These are phyloP conservation scores for Sinopyrophorus schimmeli DNA, from an alignment of 2,888 invertebrate species.

Conservation along the genomic window DNA sequence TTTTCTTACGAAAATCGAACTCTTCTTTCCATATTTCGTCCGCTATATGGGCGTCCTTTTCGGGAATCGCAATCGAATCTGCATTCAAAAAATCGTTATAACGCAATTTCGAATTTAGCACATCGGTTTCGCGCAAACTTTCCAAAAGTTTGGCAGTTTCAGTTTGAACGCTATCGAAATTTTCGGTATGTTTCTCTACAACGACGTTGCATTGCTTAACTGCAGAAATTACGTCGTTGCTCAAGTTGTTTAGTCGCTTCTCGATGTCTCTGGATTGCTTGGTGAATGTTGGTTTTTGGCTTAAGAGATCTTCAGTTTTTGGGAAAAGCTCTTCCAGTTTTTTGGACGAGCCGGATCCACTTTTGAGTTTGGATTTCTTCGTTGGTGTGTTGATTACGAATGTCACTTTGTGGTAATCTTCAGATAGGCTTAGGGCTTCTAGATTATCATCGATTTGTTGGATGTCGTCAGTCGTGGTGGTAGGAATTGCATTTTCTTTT, in stretches of 20 bases:
- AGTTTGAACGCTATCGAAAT: conserved; percentile 55
- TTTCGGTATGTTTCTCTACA: conserved; percentile 59
- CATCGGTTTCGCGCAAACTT: conserved; percentile 59
- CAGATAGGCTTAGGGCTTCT: too few species aligned
- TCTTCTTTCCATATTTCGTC: conserved; percentile 49
- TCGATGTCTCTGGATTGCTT: too few species aligned
- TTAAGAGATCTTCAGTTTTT: background rate
- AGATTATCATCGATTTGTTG: too few species aligned
- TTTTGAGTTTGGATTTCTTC: conserved; percentile 8
- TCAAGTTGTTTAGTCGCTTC: conserved; percentile 44
- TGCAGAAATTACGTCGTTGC: conserved; percentile 42
- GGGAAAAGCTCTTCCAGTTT: conserved; percentile 19
- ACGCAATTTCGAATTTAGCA: conserved; percentile 57
- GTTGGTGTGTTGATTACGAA: too few species aligned
- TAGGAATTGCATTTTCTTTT: too few species aligned
- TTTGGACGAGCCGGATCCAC: conserved; percentile 38
- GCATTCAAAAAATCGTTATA: conserved; percentile 23
- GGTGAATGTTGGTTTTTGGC: too few species aligned
- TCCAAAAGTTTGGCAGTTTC: conserved; percentile 59
- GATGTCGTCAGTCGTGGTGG: too few species aligned
- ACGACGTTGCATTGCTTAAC: conserved; percentile 42
- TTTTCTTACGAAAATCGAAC: conserved; percentile 38
- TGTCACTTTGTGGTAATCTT: too few species aligned
- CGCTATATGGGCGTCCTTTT: conserved; percentile 46
- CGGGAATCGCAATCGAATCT: conserved; percentile 32